Evolutionary conservation across 2,888 invertebrate species (phyloP).

Genomic region (Thymelicus lineola): DNA sequence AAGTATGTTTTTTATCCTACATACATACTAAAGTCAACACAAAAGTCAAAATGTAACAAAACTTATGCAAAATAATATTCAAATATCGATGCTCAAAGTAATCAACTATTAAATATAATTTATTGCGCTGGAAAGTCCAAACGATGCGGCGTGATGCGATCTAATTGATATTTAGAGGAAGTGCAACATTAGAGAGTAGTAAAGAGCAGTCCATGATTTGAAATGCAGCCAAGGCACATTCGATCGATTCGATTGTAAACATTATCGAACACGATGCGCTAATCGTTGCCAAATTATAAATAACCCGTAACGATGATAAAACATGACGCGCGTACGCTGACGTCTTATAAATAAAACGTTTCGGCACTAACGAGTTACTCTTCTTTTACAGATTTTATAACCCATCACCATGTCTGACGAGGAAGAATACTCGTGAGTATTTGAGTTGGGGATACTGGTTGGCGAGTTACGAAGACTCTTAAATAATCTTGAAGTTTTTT

Average conservation of each 20-base stretch:
- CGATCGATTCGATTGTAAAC: conserved; percentile 40
- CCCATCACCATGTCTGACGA: conserved; percentile 95
- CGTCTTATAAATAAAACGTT: conserved; percentile 27
- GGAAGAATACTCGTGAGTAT: conserved; percentile 97
- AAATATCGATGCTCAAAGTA: neutral
- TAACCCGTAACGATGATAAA: conserved; percentile 28
- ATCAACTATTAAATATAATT: neutral
- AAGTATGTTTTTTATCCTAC: too few species aligned
- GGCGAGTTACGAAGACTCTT: neutral
- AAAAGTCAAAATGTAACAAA: neutral
- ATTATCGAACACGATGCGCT: conserved; percentile 38
- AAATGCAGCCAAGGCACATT: conserved; percentile 38
- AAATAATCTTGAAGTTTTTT: conserved; percentile 1
- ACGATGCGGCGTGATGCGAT: neutral
- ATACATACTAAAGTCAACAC: neutral
- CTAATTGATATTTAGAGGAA: conserved; percentile 34
- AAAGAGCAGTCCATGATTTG: conserved; percentile 26
- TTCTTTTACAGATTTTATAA: conserved; percentile 77
- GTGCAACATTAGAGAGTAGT: conserved; percentile 6
- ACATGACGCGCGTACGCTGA: conserved; percentile 21
- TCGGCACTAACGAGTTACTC: conserved; percentile 30
- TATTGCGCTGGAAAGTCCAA: neutral
- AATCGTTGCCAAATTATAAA: conserved; percentile 35
- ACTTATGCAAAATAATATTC: neutral
- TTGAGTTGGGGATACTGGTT: neutral